These are phyloP conservation scores for Dinocampus coccinellae DNA, from an alignment of 2,888 invertebrate genomes.

Conservation along the genomic window DNA sequence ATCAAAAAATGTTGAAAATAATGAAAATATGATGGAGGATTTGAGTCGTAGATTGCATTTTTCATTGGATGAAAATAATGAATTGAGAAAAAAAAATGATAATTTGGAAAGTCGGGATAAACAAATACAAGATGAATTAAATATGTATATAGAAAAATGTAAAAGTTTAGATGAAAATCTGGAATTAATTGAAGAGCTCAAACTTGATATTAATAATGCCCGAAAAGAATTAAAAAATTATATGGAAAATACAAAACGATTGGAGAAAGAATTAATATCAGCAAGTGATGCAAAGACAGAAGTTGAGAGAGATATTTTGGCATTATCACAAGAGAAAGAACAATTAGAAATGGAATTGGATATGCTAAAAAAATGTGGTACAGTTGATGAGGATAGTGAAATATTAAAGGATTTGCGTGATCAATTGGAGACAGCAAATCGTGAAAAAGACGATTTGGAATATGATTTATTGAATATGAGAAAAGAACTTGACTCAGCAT, in stretches of 20 bases:
- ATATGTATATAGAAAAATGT: constrained; percentile 51
- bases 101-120: constrained; percentile 57
- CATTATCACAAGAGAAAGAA: constrained; percentile 55
- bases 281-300: constrained; percentile 68
- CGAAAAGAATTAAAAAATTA: constrained; percentile 64
- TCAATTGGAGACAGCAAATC: constrained; percentile 46
- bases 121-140: constrained; percentile 53
- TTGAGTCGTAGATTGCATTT: constrained; percentile 48
- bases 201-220: constrained; percentile 57
- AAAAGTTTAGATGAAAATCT: constrained; percentile 55
- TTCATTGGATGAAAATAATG: constrained; percentile 58
- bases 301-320: constrained; percentile 62
- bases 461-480: constrained; percentile 74
- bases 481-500: constrained; percentile 71
- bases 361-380: constrained; percentile 47
- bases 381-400: constrained; percentile 48
- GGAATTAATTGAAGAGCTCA: constrained; percentile 53
- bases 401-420: constrained; percentile 52
- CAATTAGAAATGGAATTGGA: constrained; percentile 55
- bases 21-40: constrained; percentile 53
- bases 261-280: constrained; percentile 70
- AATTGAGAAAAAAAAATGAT: constrained; percentile 67
- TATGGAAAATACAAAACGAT: constrained; percentile 63
- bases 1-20: constrained; percentile 52
- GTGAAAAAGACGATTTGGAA: constrained; percentile 75